Base-by-base conservation (phyloP, 1,140 invertebrate species). In the Drosophila oshimai region DNA sequence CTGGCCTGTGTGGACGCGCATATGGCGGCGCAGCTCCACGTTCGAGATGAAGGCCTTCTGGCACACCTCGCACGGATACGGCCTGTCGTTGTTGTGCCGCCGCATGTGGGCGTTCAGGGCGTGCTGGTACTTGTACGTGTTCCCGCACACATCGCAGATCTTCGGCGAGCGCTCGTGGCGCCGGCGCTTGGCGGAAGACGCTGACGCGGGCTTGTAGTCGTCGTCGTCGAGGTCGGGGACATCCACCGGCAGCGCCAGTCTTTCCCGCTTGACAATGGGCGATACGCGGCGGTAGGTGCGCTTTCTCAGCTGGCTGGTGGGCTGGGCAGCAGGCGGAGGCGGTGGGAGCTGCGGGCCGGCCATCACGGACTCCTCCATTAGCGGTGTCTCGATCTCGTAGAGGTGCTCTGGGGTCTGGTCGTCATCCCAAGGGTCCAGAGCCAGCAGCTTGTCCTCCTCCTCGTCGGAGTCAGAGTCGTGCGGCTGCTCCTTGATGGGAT, bases 81-180 rank as follows among this genome's bases (percentile, higher is more conserved):
- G 89, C 2, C 87, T 76, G 6, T 90, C 89, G 33, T 90, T 90
- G 39, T 74, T 76, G 24, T 91, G 90, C 0, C 90, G 67, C 6
- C 90, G 60, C 90, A 91, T 91, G 20, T 91, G 90, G 2, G 80
- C 81, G 10, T 83, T 89, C 0, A 91, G 53, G 1, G 90, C 90
- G 45, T 91, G 90, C 46, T 90, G 77, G 70, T 89, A 91, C 44
- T 89, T 90, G 51, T 91, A 91, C 7, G 72, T 86, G 24, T 91
- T 91, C 10, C 90, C 90, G 45, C 90, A 91, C 12, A 91, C 75
- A 15, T 91, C 84, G n/a, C 89, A 90, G 13, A 90, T 89, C 46
- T 90, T 90, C 1, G 64, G 67, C 6, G 65, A 45, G 17, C 61
- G 73, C 36, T 77, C 81, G 0, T 36, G 33, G 9, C 26, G 22